phyloP scores from a whole-genome alignment of 1,140 invertebrate species.

The Leptinotarsa texana region DNA sequence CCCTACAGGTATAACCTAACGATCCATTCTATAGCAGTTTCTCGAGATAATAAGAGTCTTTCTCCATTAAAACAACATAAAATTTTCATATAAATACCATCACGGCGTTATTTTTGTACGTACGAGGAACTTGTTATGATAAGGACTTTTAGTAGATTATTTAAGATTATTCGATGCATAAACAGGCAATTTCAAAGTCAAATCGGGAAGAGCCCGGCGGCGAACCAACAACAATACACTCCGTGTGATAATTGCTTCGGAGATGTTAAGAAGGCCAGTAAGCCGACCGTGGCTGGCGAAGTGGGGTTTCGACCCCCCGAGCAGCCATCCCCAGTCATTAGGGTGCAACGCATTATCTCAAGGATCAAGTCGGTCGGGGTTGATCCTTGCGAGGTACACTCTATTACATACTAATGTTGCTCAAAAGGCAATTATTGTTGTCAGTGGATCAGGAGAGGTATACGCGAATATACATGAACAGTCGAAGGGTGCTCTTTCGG shows the following conservation, averaged over 20 bases:
- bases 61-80: slow-evolving; percentile 27
- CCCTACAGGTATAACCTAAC: neutral
- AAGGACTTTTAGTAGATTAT: slow-evolving; percentile 34
- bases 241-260: slow-evolving; percentile 50
- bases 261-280: slow-evolving; percentile 44
- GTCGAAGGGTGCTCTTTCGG: too few species aligned
- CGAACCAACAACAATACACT: slow-evolving; percentile 49
- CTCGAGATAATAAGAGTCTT: slow-evolving; percentile 9
- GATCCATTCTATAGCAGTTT: neutral
- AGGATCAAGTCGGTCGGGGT: slow-evolving; percentile 49
- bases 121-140: slow-evolving; percentile 26
- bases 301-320: slow-evolving; percentile 33
- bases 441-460: slow-evolving; percentile 11
- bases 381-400: slow-evolving; percentile 51
- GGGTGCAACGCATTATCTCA: slow-evolving; percentile 52
- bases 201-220: slow-evolving; percentile 41
- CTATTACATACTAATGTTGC: slow-evolving; percentile 53
- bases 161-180: slow-evolving; percentile 43
- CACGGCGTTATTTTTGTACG: slow-evolving; percentile 24
- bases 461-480: neutral
- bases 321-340: slow-evolving; percentile 52
- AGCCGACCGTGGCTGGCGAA: slow-evolving; percentile 29
- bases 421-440: slow-evolving; percentile 38
- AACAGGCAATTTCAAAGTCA: slow-evolving; percentile 54
- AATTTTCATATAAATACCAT: slow-evolving; percentile 28